Evolutionary conservation across 2,797 vertebrate genomes (phyloP).

Genomic region (Phylloscopus collybita): DNA sequence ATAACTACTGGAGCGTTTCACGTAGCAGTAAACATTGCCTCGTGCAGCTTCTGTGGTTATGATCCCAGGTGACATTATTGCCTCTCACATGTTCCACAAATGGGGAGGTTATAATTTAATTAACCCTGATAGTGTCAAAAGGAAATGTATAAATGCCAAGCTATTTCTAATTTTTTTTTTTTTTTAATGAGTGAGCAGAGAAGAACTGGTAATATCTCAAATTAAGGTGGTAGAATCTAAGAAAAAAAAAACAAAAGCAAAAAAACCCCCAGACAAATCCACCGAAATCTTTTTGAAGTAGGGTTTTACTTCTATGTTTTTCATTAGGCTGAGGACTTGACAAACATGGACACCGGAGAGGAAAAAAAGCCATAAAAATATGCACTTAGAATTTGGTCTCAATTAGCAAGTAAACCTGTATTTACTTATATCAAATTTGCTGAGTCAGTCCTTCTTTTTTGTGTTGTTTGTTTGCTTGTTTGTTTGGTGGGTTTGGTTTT

Average conservation of each 20-base stretch:
- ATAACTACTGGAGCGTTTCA: slow-evolving; percentile 19
- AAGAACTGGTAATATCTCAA: neutral
- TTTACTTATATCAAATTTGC: neutral
- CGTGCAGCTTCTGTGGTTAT: neutral
- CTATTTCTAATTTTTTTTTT: slow-evolving; percentile 8
- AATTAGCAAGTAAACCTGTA: neutral
- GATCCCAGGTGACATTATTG: slow-evolving; percentile 32
- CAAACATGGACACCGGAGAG: neutral
- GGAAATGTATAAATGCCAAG: slow-evolving; percentile 65
- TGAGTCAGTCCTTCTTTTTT: neutral
- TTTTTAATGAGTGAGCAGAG: neutral
- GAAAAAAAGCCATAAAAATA: neutral
- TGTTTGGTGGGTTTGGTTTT: too few species aligned
- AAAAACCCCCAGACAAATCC: neutral
- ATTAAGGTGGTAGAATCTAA: neutral
- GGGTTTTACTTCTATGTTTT: neutral
- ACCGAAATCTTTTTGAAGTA: neutral
- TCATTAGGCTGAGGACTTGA: neutral
- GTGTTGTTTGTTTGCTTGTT: too few species aligned
- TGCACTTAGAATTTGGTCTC: neutral
- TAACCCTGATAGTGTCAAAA: slow-evolving; percentile 73
- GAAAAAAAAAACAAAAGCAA: neutral
- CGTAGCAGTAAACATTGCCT: slow-evolving; percentile 13
- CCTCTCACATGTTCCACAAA: slow-evolving; percentile 24
- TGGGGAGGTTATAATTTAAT: slow-evolving; percentile 60